These are phyloP conservation scores for Centropristis striata DNA, from an alignment of 2,113 vertebrate species.

Conservation along the genomic window DNA sequence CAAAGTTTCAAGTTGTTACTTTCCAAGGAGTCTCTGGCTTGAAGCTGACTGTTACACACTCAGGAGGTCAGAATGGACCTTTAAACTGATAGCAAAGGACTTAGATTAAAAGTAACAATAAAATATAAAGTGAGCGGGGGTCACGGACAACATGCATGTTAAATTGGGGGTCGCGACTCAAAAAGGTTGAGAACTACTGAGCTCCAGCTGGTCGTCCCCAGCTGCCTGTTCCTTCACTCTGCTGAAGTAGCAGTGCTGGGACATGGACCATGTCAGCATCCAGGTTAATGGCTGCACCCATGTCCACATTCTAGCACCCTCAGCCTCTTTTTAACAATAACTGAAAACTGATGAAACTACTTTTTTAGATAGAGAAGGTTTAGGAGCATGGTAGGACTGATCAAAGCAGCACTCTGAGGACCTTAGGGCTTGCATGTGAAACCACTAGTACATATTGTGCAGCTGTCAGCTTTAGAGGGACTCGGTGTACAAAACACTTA, in stretches of 20 bases:
- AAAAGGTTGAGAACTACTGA: no score
- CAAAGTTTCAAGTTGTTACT: no score
- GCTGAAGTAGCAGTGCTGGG: constrained; percentile 21
- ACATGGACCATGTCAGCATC: constrained; percentile 27
- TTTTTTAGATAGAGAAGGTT: neutral
- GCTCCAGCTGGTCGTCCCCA: neutral
- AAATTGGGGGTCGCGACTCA: no score
- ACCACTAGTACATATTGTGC: neutral
- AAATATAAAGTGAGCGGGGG: no score
- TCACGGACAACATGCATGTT: no score
- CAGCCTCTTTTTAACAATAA: constrained; percentile 20
- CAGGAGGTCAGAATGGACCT: no score
- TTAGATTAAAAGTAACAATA: no score
- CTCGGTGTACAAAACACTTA: neutral
- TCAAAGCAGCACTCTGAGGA: neutral
- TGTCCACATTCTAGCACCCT: neutral
- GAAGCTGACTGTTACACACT: no score
- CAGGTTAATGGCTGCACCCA: constrained; percentile 34
- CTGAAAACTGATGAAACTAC: constrained; percentile 12
- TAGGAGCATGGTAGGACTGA: neutral
- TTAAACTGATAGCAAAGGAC: no score
- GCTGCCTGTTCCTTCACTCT: neutral
- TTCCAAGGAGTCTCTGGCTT: no score
- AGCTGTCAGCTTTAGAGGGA: constrained; percentile 1
- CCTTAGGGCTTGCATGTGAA: neutral